Conservation (phyloP, 2,797 vertebrate species). For the Pseudochirops corinnae region DNA sequence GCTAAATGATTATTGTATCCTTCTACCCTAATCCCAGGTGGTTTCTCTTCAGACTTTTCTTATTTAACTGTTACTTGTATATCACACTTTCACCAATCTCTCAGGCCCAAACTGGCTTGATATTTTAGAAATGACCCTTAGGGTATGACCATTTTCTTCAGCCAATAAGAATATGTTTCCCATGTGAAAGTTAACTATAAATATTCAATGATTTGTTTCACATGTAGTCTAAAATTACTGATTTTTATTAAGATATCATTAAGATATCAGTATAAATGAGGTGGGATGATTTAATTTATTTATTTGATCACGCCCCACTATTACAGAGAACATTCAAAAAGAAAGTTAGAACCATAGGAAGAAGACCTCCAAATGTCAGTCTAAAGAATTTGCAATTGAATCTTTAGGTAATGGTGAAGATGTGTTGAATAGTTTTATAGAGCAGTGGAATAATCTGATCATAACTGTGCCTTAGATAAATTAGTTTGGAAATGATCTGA, state of each 20-base stretch:
- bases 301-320: background rate
- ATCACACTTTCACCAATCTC: background rate
- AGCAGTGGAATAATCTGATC: too few species aligned
- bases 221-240: background rate
- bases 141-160: background rate
- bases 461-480: background rate
- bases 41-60: background rate
- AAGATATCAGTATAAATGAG: background rate
- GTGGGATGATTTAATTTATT: background rate
- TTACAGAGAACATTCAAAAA: background rate
- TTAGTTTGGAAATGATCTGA: background rate
- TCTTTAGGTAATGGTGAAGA: background rate
- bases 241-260: background rate
- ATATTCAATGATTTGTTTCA: background rate
- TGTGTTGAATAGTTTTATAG: background rate
- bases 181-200: background rate
- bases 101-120: background rate
- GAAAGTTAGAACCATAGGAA: background rate
- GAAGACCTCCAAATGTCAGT: background rate
- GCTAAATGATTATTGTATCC: background rate
- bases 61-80: background rate
- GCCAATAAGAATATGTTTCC: background rate
- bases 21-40: background rate
- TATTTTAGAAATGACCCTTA: background rate
- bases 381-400: background rate